Evolutionary conservation across 2,888 invertebrate genomes (phyloP), one percentile per base, ranked within the genome.

Genomic region (Parasteatoda lunata): DNA sequence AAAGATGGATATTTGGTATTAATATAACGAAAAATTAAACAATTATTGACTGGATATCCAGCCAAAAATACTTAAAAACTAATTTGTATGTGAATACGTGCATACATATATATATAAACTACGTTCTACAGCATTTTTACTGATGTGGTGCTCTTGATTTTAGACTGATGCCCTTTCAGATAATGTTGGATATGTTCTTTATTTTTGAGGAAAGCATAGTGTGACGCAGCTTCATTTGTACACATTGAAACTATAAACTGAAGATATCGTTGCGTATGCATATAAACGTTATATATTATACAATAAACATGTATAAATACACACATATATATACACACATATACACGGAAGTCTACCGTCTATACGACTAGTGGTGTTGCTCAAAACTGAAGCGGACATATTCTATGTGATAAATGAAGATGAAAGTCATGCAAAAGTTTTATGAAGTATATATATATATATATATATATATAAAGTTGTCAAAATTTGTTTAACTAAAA

Each of bases 281-380:
- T 86, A 80, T 86, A 86, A 86, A 77, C 85, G 80, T 85, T 79
- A 86, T 80, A 86, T 79, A 81, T 80, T 86, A 86, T 77, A 86
- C 85, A 86, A 64, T 77, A 71, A 77, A 65, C 65, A 59, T 69
- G 47, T 84, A 84, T 76, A 80, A 76, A 86, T 76, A 86, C 65
- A 86, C 45, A 80, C 68, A 80, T 59, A 80, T 80, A 77, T 81
- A 86, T 66, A 81, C 65, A 86, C 48, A 76, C 45, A 77, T 51
- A 81, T 86, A 81, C 71, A 78, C 54, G 65, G 75, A 82, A 88
- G 78, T 88, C 83, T 88, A 77, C 88, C 88, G 88, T 88, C 88
- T 88, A 83, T 78, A 83, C 83, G 78, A 82, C 83, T 83, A 78
- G 83, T 88, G 83, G 88, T 83, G 88, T 88, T 88, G 88, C 88